Base-by-base conservation (phyloP, 1,140 invertebrate genomes). In the Tetraneura akinire region DNA sequence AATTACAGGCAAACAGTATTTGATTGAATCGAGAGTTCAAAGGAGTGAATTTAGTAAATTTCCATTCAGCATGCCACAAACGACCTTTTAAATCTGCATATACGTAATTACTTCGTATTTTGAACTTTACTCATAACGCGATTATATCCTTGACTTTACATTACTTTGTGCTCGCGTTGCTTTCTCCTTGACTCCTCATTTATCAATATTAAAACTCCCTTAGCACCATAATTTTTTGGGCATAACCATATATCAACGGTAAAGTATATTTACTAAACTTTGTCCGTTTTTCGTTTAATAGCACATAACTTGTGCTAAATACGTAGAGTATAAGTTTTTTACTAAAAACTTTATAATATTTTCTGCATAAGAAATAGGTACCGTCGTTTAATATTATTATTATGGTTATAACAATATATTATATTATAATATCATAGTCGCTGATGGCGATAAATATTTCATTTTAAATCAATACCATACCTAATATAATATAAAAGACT, bases 201-300 rank as follows among this genome's bases (percentile, higher is more conserved):
- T 70, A 49, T 70, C 68, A 71, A 51, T 71, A 71, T 71, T 71
- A 71, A 71, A 71, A 49, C 47, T 71, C 45, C 23, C 26, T 49
- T 71, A 71, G 21, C 42, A 0, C 37, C 14, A 66, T 68, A 45
- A 68, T 26, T 23, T 68, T 68, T 68, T 23, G 14, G n/a, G 18
- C 42, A 68, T 26, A 47, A 26, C 66, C 2, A 10, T 26, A 68
- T 68, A 47, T 47, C 42, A 47, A 18, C 21, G 1, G 66, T 68
- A 47, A 62, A 68, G 32, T 37, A 68, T 68, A 68, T 68, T 47
- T 23, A 47, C 14, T 23, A 68, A 68, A 68, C 21, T 68, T 68
- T 68, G 21, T 68, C 13, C 14, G n/a, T 13, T 62, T 32, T n/a
- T 10, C 26, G 29, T 18, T n/a, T 32, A 3, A 18, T 11, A 62